Base-by-base conservation (phyloP, 92 coral and sea anemone species). In the Phenganax marumi region DNA sequence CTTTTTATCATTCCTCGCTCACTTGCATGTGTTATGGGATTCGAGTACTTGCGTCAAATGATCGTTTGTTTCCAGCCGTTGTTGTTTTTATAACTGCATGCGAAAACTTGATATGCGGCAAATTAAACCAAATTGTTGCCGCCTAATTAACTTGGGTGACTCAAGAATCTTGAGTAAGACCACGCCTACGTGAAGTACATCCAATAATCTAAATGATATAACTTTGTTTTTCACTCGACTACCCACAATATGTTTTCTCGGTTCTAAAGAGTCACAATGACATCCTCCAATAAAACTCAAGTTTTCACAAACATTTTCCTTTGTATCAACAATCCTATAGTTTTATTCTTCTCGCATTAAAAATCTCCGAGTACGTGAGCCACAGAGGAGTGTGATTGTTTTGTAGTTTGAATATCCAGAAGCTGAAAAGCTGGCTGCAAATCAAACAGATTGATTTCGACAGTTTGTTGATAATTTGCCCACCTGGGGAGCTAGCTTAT, bases 401-500 rank as follows among this genome's bases (percentile, higher is more conserved):
- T 66, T 10, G 8, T 18, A 2, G 26, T 66, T 47, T 33, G 49
- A n/a, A 25, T 33, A 33, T 33, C 43, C 43, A 5, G n/a, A 66
- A 7, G 26, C 50, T 25, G 5, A 14, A 23, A 62, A 19, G 26
- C 50, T 24, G n/a, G 72, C 72, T 22, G 72, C 49, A 66, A 66
- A 66, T 66, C 72, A 66, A 3, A 12, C 26, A 66, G 72, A 66
- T 66, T 66, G 50, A 66, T 25, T 66, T n/a, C 49, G 48, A 66
- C 72, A 66, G 72, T 66, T 66, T 66, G 5, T 48, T 47, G 26
- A 8, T 11, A 3, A 25, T 5, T 33, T 33, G 17, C 72, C 10
- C 72, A 25, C 3, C 25, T 12, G 72, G 72, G 50, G 7, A 18
- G 49, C 72, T 4, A 18, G 49, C 72, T 4, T 12, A n/a, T 33